Conservation (phyloP, 37 sponge, comb jelly and placozoan species). For the Dysidea cf. avara region DNA sequence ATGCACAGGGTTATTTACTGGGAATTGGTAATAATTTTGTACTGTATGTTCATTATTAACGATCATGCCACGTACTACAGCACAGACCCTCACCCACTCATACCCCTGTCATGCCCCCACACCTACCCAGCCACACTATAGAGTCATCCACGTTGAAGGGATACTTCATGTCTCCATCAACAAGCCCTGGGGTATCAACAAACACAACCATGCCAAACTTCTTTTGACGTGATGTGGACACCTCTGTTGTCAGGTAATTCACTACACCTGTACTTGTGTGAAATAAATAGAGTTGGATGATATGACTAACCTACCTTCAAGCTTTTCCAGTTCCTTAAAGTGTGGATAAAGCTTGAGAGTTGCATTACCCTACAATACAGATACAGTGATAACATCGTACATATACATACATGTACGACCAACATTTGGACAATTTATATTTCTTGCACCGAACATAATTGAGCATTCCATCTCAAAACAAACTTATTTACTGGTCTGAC, state of each 20-base stretch:
- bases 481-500: too few relatives aligned
- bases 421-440: too few relatives aligned
- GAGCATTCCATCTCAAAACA: too few relatives aligned
- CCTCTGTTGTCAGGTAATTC: slow-evolving; percentile 68
- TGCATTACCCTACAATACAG: slow-evolving; percentile 45
- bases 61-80: too few relatives aligned
- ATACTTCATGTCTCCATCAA: slow-evolving; percentile 82
- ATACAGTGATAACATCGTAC: too few relatives aligned
- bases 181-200: slow-evolving; percentile 80
- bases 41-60: too few relatives aligned
- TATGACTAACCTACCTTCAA: slow-evolving; percentile 20
- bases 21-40: too few relatives aligned
- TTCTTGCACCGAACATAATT: too few relatives aligned
- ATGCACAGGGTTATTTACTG: too few relatives aligned
- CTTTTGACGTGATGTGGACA: slow-evolving; percentile 78
- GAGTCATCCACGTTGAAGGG: slow-evolving; percentile 77
- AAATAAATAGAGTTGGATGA: too few relatives aligned
- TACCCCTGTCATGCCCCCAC: too few relatives aligned
- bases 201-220: slow-evolving; percentile 73
- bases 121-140: slow-evolving; percentile 53
- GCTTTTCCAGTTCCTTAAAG: slow-evolving; percentile 15
- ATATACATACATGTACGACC: not conserved
- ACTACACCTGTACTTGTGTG: slow-evolving; percentile 43
- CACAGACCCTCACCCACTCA: too few relatives aligned
- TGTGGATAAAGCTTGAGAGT: slow-evolving; percentile 53